Base-by-base conservation (phyloP, 2,113 vertebrate species). In the Phodopus roborovskii region DNA sequence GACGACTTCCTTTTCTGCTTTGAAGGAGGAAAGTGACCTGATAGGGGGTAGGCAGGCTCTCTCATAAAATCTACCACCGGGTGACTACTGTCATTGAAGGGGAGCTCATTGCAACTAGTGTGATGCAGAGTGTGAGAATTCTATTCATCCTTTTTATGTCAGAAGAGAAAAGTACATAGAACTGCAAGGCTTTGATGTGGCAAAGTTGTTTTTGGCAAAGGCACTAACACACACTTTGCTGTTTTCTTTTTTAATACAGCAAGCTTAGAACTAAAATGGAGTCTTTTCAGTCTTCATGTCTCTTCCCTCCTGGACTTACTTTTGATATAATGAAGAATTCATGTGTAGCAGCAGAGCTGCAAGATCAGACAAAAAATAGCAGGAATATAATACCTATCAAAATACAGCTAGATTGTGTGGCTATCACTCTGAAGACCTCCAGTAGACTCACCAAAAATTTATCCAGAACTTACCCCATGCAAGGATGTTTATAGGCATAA, bases 201-300 rank as follows among this genome's bases (percentile, higher is more conserved):
- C 6, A 66, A 73, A 53, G 75, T 48, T 89, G 45, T 50, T 95
- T 96, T 96, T 93, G 70, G 87, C 28, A 94, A 93, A 84, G 24
- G 86, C 1, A 30, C 48, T 62, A 79, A 91, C 42, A 74, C 11
- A 79, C 74, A 78, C 11, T 84, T 77, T 64, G 82, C 36, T 91
- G 91, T 79, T 95, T 96, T 88, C 77, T 95, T 95, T 91, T 93
- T 95, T 70, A 90, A 89, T 45, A 77, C 45, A 93, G 73, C 28
- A 95, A 75, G 50, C 58, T 90, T 74, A 39, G 64, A 91, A 92
- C 42, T 74, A 73, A 96, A 96, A 88, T 66, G 56, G 64, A 90
- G 92, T 95, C 19, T n/a, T 90, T 33, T 53, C 5, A 94, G 64
- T 20, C 36, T 90, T 13, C 53, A 73, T 83, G 48, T 22, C 85